Conservation (phyloP, 2,888 invertebrate species). For the Harpalus rufipes region DNA sequence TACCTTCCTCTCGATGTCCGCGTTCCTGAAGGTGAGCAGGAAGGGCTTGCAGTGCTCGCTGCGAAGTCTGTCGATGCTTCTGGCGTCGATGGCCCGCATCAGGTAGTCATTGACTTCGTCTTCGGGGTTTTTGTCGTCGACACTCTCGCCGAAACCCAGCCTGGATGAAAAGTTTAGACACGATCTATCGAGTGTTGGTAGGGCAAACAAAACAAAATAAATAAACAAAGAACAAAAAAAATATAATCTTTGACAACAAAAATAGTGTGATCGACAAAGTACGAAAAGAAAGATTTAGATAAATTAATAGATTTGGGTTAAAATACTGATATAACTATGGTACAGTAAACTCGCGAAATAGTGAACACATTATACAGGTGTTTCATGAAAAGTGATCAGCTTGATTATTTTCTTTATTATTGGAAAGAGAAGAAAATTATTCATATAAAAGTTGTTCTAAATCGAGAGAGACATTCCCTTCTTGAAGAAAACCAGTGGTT, state of each 20-base stretch:
- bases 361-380: too few relatives aligned
- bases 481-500: too few relatives aligned
- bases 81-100: conserved; percentile 96
- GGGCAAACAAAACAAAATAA: conserved; percentile 41
- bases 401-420: too few relatives aligned
- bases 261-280: not conserved
- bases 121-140: conserved; percentile 89
- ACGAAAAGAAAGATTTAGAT: too few relatives aligned
- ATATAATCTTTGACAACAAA: not conserved
- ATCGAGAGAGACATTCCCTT: too few relatives aligned
- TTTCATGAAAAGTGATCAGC: too few relatives aligned
- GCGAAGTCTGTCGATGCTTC: conserved; percentile 93
- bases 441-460: too few relatives aligned
- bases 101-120: conserved; percentile 98
- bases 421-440: too few relatives aligned
- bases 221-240: conserved; percentile 19
- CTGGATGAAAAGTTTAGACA: conserved; percentile 76
- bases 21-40: conserved; percentile 90
- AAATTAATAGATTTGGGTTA: too few relatives aligned
- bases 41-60: conserved; percentile 93
- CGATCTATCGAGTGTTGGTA: conserved; percentile 41
- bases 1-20: conserved; percentile 90
- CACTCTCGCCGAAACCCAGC: conserved; percentile 85
- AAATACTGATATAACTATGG: too few relatives aligned
- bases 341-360: too few relatives aligned